phyloP scores from a whole-genome alignment of 2,888 invertebrate species.

The Sesia bembeciformis region DNA sequence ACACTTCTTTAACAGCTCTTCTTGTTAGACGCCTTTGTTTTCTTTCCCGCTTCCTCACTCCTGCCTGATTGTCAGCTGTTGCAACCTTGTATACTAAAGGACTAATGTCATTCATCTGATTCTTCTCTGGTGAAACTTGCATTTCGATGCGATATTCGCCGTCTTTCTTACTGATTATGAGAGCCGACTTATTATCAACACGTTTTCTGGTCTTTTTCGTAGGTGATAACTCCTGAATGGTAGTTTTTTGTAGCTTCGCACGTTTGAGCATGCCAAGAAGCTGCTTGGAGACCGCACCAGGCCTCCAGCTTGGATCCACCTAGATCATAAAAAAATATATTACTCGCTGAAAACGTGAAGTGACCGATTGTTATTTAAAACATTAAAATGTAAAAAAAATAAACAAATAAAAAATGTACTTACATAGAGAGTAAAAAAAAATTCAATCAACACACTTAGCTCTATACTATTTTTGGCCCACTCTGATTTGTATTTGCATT shows the following conservation, averaged over 20 bases:
- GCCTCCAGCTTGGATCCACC: constrained; percentile 38
- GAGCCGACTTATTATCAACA: constrained; percentile 37
- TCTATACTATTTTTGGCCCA: no score
- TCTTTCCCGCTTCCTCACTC: constrained; percentile 25
- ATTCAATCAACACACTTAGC: no score
- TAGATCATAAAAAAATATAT: background rate
- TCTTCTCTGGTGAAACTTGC: constrained; percentile 25
- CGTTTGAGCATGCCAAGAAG: constrained; percentile 39
- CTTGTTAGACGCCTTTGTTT: constrained; percentile 23
- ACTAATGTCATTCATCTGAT: constrained; percentile 18
- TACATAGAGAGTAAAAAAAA: no score
- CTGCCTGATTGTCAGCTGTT: constrained; percentile 31
- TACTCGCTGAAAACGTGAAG: no score
- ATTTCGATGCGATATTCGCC: constrained; percentile 52
- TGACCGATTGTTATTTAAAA: no score
- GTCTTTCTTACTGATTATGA: constrained; percentile 40
- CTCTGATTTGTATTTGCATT: no score
- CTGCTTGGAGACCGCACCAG: constrained; percentile 52
- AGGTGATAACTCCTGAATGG: constrained; percentile 16
- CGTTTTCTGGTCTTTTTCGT: constrained; percentile 34
- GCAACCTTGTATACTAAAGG: constrained; percentile 48
- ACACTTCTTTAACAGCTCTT: constrained; percentile 26
- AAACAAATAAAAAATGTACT: no score
- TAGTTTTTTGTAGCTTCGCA: constrained; percentile 25
- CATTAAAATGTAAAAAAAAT: no score